These are phyloP conservation scores for Mythimna loreyi DNA, from an alignment of 2,888 invertebrate species.

Conservation along the genomic window DNA sequence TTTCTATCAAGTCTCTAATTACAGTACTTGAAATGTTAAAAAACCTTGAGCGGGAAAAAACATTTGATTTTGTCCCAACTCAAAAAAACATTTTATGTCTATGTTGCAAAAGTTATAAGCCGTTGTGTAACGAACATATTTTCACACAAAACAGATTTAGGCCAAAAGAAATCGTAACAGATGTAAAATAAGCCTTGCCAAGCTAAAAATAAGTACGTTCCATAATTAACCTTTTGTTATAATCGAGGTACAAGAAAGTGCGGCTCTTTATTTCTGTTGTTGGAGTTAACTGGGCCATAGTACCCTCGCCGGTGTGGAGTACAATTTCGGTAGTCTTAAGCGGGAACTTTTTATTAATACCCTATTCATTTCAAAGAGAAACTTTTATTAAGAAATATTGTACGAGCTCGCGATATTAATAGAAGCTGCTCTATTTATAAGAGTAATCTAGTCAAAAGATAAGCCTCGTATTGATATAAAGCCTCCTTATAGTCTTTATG, in stretches of 20 bases:
- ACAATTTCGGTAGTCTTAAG: slow-evolving; percentile 53
- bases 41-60: too few relatives aligned
- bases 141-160: slow-evolving; percentile 3
- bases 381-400: slow-evolving; percentile 56
- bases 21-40: too few relatives aligned
- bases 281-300: slow-evolving; percentile 52
- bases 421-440: slow-evolving; percentile 14
- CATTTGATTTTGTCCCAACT: too few relatives aligned
- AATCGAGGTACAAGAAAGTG: slow-evolving; percentile 53
- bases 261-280: slow-evolving; percentile 40
- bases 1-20: too few relatives aligned
- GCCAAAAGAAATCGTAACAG: slow-evolving; percentile 16
- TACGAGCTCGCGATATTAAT: slow-evolving; percentile 29
- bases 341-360: slow-evolving; percentile 55
- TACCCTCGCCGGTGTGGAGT: slow-evolving; percentile 38
- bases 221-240: slow-evolving; percentile 53
- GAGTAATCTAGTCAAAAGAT: slow-evolving; percentile 1
- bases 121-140: not conserved
- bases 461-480: not conserved
- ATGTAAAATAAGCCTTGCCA: slow-evolving; percentile 33
- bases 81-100: too few relatives aligned
- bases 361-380: slow-evolving; percentile 50
- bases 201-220: slow-evolving; percentile 44
- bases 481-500: not conserved
- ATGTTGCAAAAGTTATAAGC: not conserved